Percentiles rank a stretch among this genome's conserved stretches.
These are phyloP conservation scores for Lathronympha strigana DNA, from an alignment of 2,888 invertebrate species.

Conservation along the genomic window DNA sequence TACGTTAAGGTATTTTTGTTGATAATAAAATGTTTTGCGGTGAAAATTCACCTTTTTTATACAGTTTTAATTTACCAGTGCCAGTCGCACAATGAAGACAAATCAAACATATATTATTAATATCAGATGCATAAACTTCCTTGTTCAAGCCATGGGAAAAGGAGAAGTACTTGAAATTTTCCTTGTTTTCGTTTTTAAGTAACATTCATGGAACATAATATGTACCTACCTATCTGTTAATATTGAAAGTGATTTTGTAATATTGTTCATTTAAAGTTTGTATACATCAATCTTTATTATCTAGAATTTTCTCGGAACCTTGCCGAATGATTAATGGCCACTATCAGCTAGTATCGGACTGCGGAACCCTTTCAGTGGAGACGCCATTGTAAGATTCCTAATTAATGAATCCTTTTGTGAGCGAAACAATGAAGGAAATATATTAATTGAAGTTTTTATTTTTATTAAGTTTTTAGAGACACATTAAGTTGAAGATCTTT, in stretches of 20 bases:
- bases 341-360: slow-evolving; percentile 40
- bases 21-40: no score
- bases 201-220: no score
- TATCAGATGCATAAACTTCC: no score
- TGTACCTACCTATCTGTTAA: not conserved
- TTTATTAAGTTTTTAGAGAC: slow-evolving; percentile 10
- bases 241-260: slow-evolving; percentile 1
- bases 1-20: no score
- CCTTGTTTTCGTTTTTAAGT: not conserved
- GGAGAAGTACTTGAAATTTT: no score
- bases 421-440: slow-evolving; percentile 32
- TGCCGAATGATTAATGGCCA: slow-evolving; percentile 37
- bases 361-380: slow-evolving; percentile 36
- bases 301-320: slow-evolving; percentile 29
- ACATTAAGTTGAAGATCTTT: not conserved
- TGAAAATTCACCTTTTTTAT: no score
- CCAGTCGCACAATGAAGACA: no score
- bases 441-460: slow-evolving; percentile 36
- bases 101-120: no score
- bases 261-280: slow-evolving; percentile 4
- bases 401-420: slow-evolving; percentile 42
- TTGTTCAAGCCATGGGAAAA: no score
- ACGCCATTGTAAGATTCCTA: slow-evolving; percentile 41
- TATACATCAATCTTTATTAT: slow-evolving; percentile 35
- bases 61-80: no score